Evolutionary conservation across 2,797 vertebrate genomes (phyloP).

Genomic region (Molothrus aeneus): DNA sequence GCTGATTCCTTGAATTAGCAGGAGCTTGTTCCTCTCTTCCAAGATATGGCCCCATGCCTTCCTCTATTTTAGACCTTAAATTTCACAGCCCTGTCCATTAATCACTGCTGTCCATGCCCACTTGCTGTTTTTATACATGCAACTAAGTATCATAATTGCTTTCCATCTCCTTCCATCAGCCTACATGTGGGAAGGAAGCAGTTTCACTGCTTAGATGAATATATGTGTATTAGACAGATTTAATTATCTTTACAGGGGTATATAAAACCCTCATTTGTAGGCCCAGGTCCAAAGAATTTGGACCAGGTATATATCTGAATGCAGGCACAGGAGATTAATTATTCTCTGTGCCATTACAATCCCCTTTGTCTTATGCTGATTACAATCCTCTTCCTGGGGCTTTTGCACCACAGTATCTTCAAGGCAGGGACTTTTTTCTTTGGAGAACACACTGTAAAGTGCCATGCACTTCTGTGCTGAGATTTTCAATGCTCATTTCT

Average conservation of each 20-base stretch:
- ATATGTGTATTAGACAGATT: conserved; percentile 15
- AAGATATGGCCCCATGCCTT: conserved; percentile 29
- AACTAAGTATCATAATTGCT: conserved; percentile 17
- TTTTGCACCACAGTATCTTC: background rate
- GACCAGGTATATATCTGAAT: background rate
- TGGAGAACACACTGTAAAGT: conserved; percentile 33
- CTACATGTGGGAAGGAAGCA: background rate
- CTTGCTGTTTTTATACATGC: conserved; percentile 50
- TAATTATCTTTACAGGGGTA: conserved; percentile 38
- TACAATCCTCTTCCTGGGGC: background rate
- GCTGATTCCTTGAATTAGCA: conserved; percentile 63
- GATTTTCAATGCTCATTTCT: conserved; percentile 70
- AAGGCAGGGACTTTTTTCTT: conserved; percentile 40
- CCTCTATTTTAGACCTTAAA: conserved; percentile 49
- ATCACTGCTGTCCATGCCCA: conserved; percentile 57
- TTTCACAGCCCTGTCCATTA: conserved; percentile 25
- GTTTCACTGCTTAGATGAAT: conserved; percentile 36
- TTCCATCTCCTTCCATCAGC: conserved; percentile 18
- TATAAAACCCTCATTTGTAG: background rate
- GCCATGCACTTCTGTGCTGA: conserved; percentile 11
- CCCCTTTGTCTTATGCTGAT: background rate
- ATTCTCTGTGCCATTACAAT: background rate
- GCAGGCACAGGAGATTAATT: background rate
- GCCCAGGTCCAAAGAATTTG: conserved; percentile 15
- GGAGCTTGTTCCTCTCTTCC: conserved; percentile 44